Base-by-base conservation (phyloP, 2,888 invertebrate species). In the Drosophila picticornis region DNA sequence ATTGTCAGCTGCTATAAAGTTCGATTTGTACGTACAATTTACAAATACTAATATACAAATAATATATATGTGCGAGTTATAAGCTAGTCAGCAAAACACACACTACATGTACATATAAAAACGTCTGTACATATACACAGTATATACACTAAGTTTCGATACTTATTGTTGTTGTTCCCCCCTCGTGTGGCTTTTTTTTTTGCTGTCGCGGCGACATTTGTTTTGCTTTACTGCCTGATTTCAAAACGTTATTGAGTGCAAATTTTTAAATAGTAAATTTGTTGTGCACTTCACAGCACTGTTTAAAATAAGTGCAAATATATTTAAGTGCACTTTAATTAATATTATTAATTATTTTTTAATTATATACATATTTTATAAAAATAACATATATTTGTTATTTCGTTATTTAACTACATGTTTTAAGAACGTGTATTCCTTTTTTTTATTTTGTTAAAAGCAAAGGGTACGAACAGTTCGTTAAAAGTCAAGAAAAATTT, bases 391-490 rank as follows among this genome's bases (percentile, higher is more conserved):
- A n/a, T n/a, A n/a, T 38, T 38, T n/a, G 2, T 9, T n/a, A 38
- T 38, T 38, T 38, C 9, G n/a, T 38, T 38, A n/a, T 38, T 38
- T 38, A n/a, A 38, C 9, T n/a, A 38, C 9, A 9, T 4, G 9
- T 38, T 38, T 27, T 11, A 38, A 32, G 32, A 7, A 36, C 7
- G 6, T 2, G 7, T 7, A 2, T 38, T 9, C 3, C 0, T 1
- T 38, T 10, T 43, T 9, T 40, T 13, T 56, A 27, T 10, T 34
- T 25, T n/a, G 0, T 29, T 19, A 27, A 34, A 46, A 25, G 29
- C n/a, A 36, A 22, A 78, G 75, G 25, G 79, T 75, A 67, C 64
- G 6, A 11, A n/a, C 13, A 29, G 16, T 53, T 74, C 71, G 70
- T 11, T 38, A 19, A 65, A 19, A 10, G 32, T 19, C 11, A 60